Evolutionary conservation across 1,140 invertebrate genomes (phyloP), one percentile per base, ranked within the genome.

Genomic region (Heliconius himera): DNA sequence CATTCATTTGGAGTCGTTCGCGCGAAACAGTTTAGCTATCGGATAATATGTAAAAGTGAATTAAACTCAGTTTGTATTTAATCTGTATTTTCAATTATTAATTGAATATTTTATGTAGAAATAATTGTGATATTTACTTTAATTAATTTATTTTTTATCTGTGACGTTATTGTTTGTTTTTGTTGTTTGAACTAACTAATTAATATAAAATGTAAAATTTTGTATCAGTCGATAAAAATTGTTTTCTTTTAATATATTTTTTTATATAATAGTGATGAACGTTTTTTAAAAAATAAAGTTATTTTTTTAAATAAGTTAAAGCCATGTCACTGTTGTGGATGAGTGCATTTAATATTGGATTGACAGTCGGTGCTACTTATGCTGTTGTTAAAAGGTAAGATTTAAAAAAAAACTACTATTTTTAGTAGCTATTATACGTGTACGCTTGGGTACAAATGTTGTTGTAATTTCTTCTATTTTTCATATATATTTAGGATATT

Each of bases 311-410:
- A 76, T 78, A 46, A 76, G 5, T 74, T 54, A 72, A 70, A 80
- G 76, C 29, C 79, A 96, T 96, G 95, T 95, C 95, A 82, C 82
- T 95, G 49, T 73, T 96, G 72, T 96, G 95, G 95, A 95, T 96
- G 93, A 94, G 95, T 79, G 90, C 91, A 81, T 94, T 96, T 86
- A 95, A 95, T 91, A 87, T 96, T 79, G 94, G 95, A 80, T 90
- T 96, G 84, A 95, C 95, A 78, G 91, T 96, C 83, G 95, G 95
- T 54, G 90, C 94, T 51, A 96, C 95, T 76, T 94, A 89, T 87
- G 90, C 93, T 77, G 94, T 96, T 85, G 92, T 96, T 81, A 94
- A 92, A 87, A 91, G 95, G 95, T 96, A 93, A 95, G 87, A 18
- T 56, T 11, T 9, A 2, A 66, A 66, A 13, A 66, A 66, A n/a